phyloP scores from a whole-genome alignment of 2,797 vertebrate genomes.

The Cheirogaleus major region DNA sequence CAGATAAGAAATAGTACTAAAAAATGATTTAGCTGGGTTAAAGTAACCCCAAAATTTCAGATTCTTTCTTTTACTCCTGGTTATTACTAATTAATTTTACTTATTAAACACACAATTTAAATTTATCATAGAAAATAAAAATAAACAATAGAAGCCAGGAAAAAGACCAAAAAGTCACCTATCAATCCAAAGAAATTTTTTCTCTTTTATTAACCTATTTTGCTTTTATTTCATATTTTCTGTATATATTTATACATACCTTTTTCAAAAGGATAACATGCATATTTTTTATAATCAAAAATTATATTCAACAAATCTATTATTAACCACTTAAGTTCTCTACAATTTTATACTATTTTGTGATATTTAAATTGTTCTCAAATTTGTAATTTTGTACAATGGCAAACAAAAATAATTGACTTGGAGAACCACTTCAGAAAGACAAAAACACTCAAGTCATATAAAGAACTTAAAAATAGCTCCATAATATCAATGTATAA shows the following conservation, averaged over 20 bases:
- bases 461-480: neutral
- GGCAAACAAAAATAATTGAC: neutral
- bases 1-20: neutral
- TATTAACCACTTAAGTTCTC: neutral
- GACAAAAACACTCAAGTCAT: neutral
- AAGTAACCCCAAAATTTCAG: neutral
- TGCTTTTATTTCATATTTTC: neutral
- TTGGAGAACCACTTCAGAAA: neutral
- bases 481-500: neutral
- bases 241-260: neutral
- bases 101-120: neutral
- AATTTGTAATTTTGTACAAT: neutral
- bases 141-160: neutral
- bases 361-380: neutral
- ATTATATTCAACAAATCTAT: neutral
- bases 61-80: neutral
- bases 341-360: neutral
- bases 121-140: neutral
- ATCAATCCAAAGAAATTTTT: neutral
- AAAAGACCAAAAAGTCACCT: neutral
- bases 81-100: neutral
- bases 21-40: neutral
- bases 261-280: neutral
- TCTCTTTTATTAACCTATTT: neutral
- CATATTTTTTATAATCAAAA: neutral